A percentile compares a stretch with the other conserved stretches of the same genome.
phyloP scores from a whole-genome alignment of 2,113 vertebrate species.

The Scytalopus superciliaris region DNA sequence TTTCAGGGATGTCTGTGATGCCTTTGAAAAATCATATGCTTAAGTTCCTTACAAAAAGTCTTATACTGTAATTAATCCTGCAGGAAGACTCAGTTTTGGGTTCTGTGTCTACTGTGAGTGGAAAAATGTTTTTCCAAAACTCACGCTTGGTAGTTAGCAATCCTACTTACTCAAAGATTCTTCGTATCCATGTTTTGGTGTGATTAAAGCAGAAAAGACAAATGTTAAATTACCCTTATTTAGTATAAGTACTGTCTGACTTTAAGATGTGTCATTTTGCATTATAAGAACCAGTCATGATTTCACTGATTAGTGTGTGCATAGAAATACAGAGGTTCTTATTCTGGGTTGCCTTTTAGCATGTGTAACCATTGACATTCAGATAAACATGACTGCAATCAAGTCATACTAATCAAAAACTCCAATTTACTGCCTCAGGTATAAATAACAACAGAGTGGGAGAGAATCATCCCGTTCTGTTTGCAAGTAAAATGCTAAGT shows the following conservation, averaged over 20 bases:
- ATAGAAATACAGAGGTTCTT: not conserved
- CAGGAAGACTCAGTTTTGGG: not conserved
- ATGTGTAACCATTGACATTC: slow-evolving; percentile 24
- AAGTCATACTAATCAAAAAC: slow-evolving; percentile 41
- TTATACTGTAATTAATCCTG: not conserved
- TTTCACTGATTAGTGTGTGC: not conserved
- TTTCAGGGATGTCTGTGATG: not conserved
- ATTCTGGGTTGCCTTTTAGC: slow-evolving; percentile 11
- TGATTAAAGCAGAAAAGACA: not conserved
- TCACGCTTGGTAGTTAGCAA: not conserved
- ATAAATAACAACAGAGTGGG: slow-evolving; percentile 57
- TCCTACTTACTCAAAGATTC: not conserved
- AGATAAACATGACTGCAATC: slow-evolving; percentile 45
- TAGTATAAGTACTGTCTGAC: not conserved
- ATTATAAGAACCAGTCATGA: not conserved
- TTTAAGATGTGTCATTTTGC: slow-evolving; percentile 23
- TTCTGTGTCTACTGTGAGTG: not conserved
- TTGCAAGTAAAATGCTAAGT: not conserved
- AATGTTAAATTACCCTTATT: not conserved
- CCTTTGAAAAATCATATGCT: not conserved
- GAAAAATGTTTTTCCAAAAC: not conserved
- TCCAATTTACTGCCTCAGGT: slow-evolving; percentile 20
- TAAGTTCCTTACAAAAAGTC: not conserved
- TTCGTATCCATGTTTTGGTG: not conserved
- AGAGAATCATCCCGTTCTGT: not conserved